Conservation (phyloP, 1,140 invertebrate species). For the Drosophila eugracilis region DNA sequence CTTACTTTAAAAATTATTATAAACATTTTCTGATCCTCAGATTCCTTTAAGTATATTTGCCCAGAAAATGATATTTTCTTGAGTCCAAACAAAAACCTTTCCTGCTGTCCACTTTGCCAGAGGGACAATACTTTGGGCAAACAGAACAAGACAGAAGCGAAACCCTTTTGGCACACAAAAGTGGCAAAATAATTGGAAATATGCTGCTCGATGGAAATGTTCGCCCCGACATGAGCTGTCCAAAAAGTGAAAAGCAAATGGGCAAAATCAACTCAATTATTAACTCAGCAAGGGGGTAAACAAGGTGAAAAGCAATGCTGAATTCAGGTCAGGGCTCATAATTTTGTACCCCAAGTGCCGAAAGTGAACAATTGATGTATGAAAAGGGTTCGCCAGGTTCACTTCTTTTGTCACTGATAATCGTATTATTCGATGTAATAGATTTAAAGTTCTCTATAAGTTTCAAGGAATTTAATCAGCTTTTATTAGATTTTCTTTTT, state of each 20-base stretch:
- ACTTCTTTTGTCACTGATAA: conserved; percentile 34
- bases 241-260: conserved; percentile 60
- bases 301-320: conserved; percentile 8
- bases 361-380: conserved; percentile 14
- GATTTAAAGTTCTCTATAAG: conserved; percentile 11
- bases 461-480: conserved; percentile 2
- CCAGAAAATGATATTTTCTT: conserved; percentile 42
- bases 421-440: conserved; percentile 22
- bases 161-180: conserved; percentile 43
- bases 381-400: conserved; percentile 33
- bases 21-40: neutral
- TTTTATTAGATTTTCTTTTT: conserved; percentile 17
- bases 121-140: conserved; percentile 34
- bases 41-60: conserved; percentile 26
- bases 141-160: conserved; percentile 18
- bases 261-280: conserved; percentile 65
- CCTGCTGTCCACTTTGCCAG: conserved; percentile 24
- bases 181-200: conserved; percentile 69
- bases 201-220: conserved; percentile 65
- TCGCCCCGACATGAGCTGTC: conserved; percentile 41
- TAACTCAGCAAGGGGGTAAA: conserved; percentile 14
- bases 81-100: conserved; percentile 23
- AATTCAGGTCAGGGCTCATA: conserved; percentile 33
- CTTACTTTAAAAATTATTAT: neutral
- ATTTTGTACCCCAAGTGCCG: conserved; percentile 8